Evolutionary conservation across 2,797 vertebrate genomes (phyloP).

Genomic region (Galaxias olidus): DNA sequence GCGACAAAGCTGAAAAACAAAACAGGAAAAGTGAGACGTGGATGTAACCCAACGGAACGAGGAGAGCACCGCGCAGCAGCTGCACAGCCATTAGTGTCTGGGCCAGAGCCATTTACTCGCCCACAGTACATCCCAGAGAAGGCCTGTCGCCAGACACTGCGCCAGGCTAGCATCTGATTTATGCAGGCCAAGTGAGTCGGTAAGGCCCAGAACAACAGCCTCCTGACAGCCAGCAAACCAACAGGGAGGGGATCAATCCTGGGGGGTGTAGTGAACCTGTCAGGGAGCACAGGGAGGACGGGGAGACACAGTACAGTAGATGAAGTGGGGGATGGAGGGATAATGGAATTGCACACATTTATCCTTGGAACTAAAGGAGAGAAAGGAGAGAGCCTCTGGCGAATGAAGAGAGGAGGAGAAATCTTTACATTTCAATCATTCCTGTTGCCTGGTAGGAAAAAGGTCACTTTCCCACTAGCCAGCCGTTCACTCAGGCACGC

Average conservation of each 20-base stretch:
- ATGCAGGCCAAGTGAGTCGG: conserved; percentile 51
- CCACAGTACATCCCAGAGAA: conserved; percentile 29
- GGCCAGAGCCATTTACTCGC: conserved; percentile 47
- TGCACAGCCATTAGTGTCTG: conserved; percentile 21
- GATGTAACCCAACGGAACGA: conserved; percentile 30
- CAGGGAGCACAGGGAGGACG: conserved; percentile 35
- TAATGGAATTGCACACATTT: conserved; percentile 43
- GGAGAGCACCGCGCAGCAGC: conserved; percentile 18
- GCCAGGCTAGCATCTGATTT: conserved; percentile 54
- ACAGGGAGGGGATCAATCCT: conserved; percentile 60
- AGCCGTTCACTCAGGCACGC: conserved; percentile 21
- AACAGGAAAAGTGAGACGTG: conserved; percentile 19
- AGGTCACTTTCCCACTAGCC: conserved; percentile 21
- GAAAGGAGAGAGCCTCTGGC: conserved; percentile 30
- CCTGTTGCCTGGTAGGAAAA: conserved; percentile 32
- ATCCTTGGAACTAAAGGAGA: conserved; percentile 32
- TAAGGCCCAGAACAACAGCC: conserved; percentile 43
- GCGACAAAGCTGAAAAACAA: conserved; percentile 6
- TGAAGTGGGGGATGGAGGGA: conserved; percentile 15
- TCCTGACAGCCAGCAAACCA: conserved; percentile 56
- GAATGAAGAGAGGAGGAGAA: conserved; percentile 44
- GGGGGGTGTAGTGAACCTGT: conserved; percentile 43
- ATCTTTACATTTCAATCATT: conserved; percentile 56
- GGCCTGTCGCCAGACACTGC: conserved; percentile 41
- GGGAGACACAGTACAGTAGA: not conserved